These are phyloP conservation scores for Stegostoma tigrinum DNA, from an alignment of 2,113 vertebrate species.

Conservation along the genomic window DNA sequence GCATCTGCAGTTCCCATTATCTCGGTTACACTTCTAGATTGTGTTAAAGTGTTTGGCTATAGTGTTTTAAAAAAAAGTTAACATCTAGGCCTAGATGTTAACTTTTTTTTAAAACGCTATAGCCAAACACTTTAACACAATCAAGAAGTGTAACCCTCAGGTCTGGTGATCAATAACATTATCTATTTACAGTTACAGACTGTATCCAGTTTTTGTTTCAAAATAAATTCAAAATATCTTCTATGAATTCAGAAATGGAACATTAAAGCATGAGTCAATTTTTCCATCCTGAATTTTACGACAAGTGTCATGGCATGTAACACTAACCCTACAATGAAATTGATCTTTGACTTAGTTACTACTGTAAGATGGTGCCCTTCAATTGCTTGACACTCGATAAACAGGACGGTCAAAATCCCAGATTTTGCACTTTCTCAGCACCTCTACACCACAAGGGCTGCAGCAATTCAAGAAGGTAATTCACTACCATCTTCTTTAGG, in stretches of 20 bases:
- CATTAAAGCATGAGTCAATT: constrained; percentile 7
- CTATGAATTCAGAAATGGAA: not conserved
- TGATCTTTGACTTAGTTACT: too few species aligned
- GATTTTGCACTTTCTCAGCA: too few species aligned
- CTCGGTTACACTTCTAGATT: not conserved
- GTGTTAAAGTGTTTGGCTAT: not conserved
- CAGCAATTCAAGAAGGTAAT: too few species aligned
- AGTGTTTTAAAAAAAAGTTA: not conserved
- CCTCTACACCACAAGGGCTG: too few species aligned
- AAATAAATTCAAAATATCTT: not conserved
- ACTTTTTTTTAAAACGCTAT: too few species aligned
- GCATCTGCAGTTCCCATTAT: too few species aligned
- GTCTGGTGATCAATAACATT: not conserved
- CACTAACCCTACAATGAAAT: not conserved
- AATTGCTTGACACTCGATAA: too few species aligned
- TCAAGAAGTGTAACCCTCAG: not conserved
- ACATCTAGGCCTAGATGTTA: too few species aligned
- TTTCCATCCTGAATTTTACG: not conserved
- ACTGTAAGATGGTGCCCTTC: too few species aligned
- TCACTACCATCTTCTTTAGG: too few species aligned
- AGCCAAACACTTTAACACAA: too few species aligned
- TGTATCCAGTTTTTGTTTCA: not conserved
- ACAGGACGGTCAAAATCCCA: too few species aligned
- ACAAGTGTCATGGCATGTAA: not conserved
- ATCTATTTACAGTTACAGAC: not conserved